Base-by-base conservation (phyloP, 2,888 invertebrate genomes). In the Rhamnusium bicolor region DNA sequence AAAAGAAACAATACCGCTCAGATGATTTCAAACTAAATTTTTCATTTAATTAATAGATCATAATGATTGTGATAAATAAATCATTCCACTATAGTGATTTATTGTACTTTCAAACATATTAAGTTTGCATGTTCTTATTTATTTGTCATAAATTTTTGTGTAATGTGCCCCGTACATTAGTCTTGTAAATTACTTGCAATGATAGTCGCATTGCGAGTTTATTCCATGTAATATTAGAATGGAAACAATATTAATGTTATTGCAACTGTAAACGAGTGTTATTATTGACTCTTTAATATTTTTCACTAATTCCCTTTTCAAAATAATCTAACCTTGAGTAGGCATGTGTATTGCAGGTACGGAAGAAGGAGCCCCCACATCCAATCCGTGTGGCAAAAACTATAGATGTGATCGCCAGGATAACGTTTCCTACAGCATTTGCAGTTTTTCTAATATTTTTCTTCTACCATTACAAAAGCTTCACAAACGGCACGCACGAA, bases 361-460 rank as follows among this genome's bases (percentile, higher is more conserved):
- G 96, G 86, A 96, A 96, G 90, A 95, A 96, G 90, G 96, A 96
- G 88, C 96, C 95, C 76, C 96, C 96, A 60, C 96, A 96, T 90
- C 96, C 96, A 75, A 96, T 96, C 85, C 92, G 96, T 84, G 96
- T 97, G 85, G 97, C 97, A 83, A 97, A 97, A 91, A 96, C 96
- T 74, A 97, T 97, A 88, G 96, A 97, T 90, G 96, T 96, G 84
- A 96, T 97, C 87, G 96, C 97, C 75, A 93, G 97, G 89, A 95
- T 97, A 89, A 96, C 96, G 84, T 97, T 97, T 91, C 97, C 97
- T 83, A 93, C 95, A 84, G 96, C 97, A 86, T 97, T 96, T 90
- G 94, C 96, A 87, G 93, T 96, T 88, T 97, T 97, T 91, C 93
- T 97, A 86, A 94, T 96, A 88, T 97, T 96, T 91, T 97, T 97